Evolutionary conservation across 23 tunicate genomes (phyloP).

Genomic region (Diplosoma virens): DNA sequence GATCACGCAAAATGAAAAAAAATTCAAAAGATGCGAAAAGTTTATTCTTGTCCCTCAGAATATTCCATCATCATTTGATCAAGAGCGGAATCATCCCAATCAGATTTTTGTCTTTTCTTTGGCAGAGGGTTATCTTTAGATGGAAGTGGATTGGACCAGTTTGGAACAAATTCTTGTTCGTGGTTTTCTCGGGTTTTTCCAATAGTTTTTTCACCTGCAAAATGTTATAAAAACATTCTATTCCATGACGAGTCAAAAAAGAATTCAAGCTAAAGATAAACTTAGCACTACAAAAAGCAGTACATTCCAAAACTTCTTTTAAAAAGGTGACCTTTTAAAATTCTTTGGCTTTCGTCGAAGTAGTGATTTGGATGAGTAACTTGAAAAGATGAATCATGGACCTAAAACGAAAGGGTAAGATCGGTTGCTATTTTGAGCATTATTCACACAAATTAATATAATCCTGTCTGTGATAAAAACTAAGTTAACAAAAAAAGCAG

Average conservation of each 20-base stretch:
- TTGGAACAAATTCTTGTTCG: constrained; percentile 41
- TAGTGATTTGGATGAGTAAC: constrained; percentile 91
- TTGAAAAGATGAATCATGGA: constrained; percentile 68
- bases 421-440: too few relatives aligned
- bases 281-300: too few relatives aligned
- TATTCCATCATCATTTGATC: constrained; percentile 64
- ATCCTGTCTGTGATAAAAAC: too few relatives aligned
- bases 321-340: constrained; percentile 80
- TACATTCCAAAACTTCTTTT: too few relatives aligned
- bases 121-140: background rate
- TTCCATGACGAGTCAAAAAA: too few relatives aligned
- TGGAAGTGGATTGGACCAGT: constrained; percentile 30
- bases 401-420: constrained; percentile 31
- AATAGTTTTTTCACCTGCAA: constrained; percentile 21
- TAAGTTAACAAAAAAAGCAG: background rate
- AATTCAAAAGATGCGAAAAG: background rate
- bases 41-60: constrained; percentile 13
- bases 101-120: constrained; percentile 24
- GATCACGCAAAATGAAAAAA: background rate
- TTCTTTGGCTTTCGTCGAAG: constrained; percentile 80
- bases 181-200: background rate
- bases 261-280: too few relatives aligned
- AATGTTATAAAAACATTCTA: too few relatives aligned
- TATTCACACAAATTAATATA: too few relatives aligned
- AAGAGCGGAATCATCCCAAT: constrained; percentile 50